Base-by-base conservation (phyloP, 2,113 vertebrate genomes). In the Ochotona curzoniae region DNA sequence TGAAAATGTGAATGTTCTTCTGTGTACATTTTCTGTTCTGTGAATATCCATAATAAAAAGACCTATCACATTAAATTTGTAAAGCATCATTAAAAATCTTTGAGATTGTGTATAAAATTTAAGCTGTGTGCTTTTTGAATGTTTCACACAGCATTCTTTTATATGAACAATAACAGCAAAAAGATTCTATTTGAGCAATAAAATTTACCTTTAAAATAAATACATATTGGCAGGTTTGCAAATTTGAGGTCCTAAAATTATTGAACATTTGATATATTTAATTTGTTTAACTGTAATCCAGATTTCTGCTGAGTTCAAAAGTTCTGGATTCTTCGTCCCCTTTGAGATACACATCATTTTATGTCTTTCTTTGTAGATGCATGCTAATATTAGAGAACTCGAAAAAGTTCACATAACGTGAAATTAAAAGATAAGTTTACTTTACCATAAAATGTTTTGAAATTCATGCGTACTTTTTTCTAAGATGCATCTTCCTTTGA, bases 61-160 rank as follows among this genome's bases (percentile, higher is more conserved):
- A 76, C 66, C 69, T 83, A 83, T 75, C 90, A 60, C 30, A 89
- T 64, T 89, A 5, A 88, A 81, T 93, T 83, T 83, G 63, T 63
- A 91, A 89, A 95, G 73, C 13, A 35, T 79, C 87, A 80, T 38
- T 20, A 44, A 15, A 92, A 95, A 57, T 80, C 38, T 44, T 44
- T 44, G 25, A 73, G 61, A 66, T 73, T 44, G 49, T 84, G 60
- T 12, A 28, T 89, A 61, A 73, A 86, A 95, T 83, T 80, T 82
- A 83, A 95, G 38, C 44, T 71, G 83, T 92, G 47, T 83, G 23
- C 54, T 54, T 87, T 93, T 94, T 93, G 79, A 88, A 76, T 89
- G 17, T 3, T 35, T 13, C 26, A 23, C 84, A 25, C 1, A 44
- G 15, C 71, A 47, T 71, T 23, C 83, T n/a, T 75, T 92, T 93